Evolutionary conservation across 1,140 invertebrate genomes (phyloP).

Genomic region (Trichonephila clavata): DNA sequence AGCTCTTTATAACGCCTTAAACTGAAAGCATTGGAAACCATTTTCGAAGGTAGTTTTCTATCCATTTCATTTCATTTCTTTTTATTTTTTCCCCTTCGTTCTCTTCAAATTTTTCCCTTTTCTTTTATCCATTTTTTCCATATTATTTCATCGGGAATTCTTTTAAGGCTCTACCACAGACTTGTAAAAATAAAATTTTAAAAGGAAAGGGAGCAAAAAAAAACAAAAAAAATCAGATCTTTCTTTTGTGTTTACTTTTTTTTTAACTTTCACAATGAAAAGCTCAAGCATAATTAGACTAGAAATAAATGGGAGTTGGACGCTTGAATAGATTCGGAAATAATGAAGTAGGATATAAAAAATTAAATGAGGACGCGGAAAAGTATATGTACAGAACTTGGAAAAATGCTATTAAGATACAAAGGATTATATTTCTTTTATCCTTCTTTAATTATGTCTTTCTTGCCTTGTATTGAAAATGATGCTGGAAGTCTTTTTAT

Average conservation of each 20-base stretch:
- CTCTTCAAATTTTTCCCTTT: neutral
- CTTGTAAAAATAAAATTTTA: constrained; percentile 18
- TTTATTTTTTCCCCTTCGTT: constrained; percentile 2
- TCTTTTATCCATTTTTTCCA: constrained; percentile 10
- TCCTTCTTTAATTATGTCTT: constrained; percentile 40
- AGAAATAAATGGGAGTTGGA: constrained; percentile 49
- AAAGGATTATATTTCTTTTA: constrained; percentile 61
- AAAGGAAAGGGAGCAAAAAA: neutral
- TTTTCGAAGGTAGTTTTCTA: constrained; percentile 68
- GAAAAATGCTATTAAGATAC: constrained; percentile 50
- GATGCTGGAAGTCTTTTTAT: constrained; percentile 19
- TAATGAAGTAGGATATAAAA: neutral
- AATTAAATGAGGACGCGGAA: neutral
- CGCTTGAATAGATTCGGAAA: constrained; percentile 55
- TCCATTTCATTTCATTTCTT: constrained; percentile 62
- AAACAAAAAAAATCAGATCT: constrained; percentile 8
- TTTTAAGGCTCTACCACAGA: constrained; percentile 19
- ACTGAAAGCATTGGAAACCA: constrained; percentile 65
- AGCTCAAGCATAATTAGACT: constrained; percentile 61
- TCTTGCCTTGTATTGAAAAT: constrained; percentile 35
- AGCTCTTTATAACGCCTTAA: constrained; percentile 70
- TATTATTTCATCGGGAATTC: constrained; percentile 28
- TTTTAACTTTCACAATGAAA: constrained; percentile 46
- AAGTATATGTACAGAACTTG: neutral
- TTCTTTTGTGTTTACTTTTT: constrained; percentile 11